phyloP scores from a whole-genome alignment of 2,888 invertebrate genomes.

The Erpobdella octoculata region DNA sequence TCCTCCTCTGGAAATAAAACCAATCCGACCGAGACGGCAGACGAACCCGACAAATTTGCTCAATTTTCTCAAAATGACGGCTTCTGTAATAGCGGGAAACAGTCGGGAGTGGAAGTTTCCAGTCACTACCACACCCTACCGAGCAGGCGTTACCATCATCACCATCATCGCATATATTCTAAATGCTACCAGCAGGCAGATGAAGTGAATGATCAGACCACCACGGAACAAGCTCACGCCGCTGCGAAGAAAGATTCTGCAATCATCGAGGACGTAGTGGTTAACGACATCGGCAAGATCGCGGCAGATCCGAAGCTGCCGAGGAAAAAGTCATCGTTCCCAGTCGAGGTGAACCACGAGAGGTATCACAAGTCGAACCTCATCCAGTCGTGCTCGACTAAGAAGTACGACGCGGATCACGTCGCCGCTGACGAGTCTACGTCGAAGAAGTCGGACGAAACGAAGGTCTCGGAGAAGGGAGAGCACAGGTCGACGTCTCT shows the following conservation, averaged over 20 bases:
- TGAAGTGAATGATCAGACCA: not conserved
- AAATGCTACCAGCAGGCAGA: constrained; percentile 8
- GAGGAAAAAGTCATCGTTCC: not conserved
- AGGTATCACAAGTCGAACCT: constrained; percentile 4
- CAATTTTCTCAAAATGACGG: not conserved
- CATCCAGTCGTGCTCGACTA: not conserved
- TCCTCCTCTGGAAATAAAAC: not conserved
- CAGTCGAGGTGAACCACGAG: not conserved
- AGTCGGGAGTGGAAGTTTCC: not conserved
- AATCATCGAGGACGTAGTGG: too few species aligned
- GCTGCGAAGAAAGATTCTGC: too few species aligned
- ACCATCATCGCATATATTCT: constrained; percentile 8
- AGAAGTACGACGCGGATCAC: not conserved
- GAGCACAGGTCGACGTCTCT: not conserved
- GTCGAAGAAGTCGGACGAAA: not conserved
- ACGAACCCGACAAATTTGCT: not conserved
- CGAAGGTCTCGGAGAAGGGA: not conserved
- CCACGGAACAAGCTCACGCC: not conserved
- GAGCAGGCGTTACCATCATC: not conserved
- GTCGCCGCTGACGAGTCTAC: not conserved
- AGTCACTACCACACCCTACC: constrained; percentile 26
- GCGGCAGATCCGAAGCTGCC: not conserved
- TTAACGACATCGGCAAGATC: not conserved
- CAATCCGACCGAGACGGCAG: not conserved
- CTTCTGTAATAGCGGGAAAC: not conserved